phyloP scores from a whole-genome alignment of 2,113 vertebrate genomes.

The Macrotus californicus region DNA sequence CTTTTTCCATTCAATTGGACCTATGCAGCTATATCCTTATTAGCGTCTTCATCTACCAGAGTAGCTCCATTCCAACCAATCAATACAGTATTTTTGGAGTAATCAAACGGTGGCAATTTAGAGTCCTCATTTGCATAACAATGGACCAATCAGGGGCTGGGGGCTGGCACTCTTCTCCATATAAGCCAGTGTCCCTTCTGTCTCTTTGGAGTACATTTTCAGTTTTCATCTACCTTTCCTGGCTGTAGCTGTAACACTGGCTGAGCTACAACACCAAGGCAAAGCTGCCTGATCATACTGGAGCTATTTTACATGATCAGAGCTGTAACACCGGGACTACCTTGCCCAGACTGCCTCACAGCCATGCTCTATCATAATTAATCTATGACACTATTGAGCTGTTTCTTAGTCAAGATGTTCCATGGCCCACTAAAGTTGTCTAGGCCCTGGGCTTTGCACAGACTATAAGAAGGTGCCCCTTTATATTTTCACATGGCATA shows the following conservation, averaged over 20 bases:
- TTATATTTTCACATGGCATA: background rate
- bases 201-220: background rate
- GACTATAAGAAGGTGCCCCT: background rate
- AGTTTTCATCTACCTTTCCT: background rate
- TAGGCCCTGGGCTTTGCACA: background rate
- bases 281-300: background rate
- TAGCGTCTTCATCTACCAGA: background rate
- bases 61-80: background rate
- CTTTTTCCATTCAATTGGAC: background rate
- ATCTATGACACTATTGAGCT: background rate
- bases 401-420: background rate
- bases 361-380: background rate
- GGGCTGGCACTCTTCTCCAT: background rate
- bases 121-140: too few relatives aligned
- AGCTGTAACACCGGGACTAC: background rate
- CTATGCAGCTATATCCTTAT: background rate
- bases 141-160: too few relatives aligned
- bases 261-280: background rate
- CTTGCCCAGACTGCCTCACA: background rate
- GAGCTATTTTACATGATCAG: background rate
- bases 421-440: background rate
- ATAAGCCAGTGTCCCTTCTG: background rate
- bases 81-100: background rate
- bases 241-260: background rate
- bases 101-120: background rate